These are phyloP conservation scores for Platerodrilus igneus DNA, from an alignment of 2,888 invertebrate species.

Conservation along the genomic window DNA sequence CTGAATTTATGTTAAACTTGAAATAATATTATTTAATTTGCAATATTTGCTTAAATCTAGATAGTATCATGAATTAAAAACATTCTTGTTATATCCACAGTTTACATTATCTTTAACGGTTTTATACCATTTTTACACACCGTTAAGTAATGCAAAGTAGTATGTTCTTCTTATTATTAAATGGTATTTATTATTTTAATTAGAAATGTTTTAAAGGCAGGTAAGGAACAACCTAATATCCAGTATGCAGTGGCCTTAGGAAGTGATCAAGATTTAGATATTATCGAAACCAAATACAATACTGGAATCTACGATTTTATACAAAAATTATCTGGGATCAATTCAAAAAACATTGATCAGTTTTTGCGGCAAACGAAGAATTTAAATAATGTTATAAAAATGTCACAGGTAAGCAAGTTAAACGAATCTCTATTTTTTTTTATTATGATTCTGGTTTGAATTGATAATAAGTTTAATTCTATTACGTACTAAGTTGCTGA, in stretches of 20 bases:
- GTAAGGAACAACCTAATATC: constrained; percentile 75
- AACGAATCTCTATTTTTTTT: not conserved
- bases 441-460: too few relatives aligned
- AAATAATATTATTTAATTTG: too few relatives aligned
- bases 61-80: too few relatives aligned
- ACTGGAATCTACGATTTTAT: constrained; percentile 58
- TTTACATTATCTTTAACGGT: too few relatives aligned
- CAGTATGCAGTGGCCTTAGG: constrained; percentile 69
- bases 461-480: too few relatives aligned
- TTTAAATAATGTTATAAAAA: constrained; percentile 59
- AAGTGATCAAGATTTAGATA: constrained; percentile 56
- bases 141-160: too few relatives aligned
- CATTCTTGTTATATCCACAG: too few relatives aligned
- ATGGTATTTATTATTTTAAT: not conserved
- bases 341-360: constrained; percentile 74
- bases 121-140: too few relatives aligned
- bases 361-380: constrained; percentile 71
- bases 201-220: constrained; percentile 55
- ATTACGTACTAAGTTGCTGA: too few relatives aligned
- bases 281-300: constrained; percentile 54
- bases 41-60: too few relatives aligned
- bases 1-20: too few relatives aligned
- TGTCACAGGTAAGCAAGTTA: constrained; percentile 51
- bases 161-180: too few relatives aligned
- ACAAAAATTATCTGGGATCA: constrained; percentile 86